Evolutionary conservation across 2,113 vertebrate species (phyloP).

Genomic region (Apteryx mantelli): DNA sequence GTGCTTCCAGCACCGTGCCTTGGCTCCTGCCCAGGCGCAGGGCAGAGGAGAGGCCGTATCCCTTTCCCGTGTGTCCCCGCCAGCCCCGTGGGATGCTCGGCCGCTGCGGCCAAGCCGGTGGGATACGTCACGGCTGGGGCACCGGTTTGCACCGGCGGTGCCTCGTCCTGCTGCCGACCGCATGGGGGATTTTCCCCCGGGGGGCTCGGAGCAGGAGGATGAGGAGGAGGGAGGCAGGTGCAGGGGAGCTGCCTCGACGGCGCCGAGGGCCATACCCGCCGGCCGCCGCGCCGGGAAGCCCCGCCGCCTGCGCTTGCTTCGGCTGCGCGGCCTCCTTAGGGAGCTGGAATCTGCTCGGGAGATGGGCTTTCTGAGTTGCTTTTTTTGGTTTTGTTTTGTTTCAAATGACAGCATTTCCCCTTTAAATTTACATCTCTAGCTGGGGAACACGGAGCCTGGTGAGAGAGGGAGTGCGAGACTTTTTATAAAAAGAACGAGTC

Average conservation of each 20-base stretch:
- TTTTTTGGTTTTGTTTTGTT: slow-evolving; percentile 59
- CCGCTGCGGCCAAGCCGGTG: neutral
- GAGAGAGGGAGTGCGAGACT: slow-evolving; percentile 72
- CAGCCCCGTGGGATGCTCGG: neutral
- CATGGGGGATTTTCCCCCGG: neutral
- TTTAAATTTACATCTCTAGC: slow-evolving; percentile 63
- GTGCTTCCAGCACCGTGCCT: neutral
- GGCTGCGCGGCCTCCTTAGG: slow-evolving; percentile 24
- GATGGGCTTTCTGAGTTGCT: slow-evolving; percentile 51
- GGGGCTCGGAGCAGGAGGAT: neutral
- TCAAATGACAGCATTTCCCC: slow-evolving; percentile 62
- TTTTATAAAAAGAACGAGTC: slow-evolving; percentile 69
- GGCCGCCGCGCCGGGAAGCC: neutral
- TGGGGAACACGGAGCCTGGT: slow-evolving; percentile 66
- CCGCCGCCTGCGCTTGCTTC: neutral
- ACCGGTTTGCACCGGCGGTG: no score
- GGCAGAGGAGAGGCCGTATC: no score
- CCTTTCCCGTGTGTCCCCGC: no score
- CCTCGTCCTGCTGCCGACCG: no score
- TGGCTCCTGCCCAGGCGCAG: neutral
- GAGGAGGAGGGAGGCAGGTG: neutral
- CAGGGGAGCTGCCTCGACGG: neutral
- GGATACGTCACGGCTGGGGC: no score
- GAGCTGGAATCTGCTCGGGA: slow-evolving; percentile 46
- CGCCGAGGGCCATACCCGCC: neutral